A percentile compares a stretch with the other conserved stretches of the same genome.
Conservation (phyloP, 1,140 invertebrate species). For the Trachymyrmex cornetzi region DNA sequence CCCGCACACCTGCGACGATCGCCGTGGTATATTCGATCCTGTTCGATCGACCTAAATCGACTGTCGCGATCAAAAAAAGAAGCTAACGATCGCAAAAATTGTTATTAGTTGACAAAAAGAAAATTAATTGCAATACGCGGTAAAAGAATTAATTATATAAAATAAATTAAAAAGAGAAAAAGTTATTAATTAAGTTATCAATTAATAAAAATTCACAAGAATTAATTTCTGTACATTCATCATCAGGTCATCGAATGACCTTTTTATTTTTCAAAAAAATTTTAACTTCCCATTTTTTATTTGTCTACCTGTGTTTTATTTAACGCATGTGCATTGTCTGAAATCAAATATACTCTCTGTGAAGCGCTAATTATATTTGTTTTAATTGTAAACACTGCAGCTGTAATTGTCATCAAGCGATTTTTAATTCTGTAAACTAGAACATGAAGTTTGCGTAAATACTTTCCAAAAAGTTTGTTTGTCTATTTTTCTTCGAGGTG, state of each 20-base stretch:
- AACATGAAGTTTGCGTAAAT: neutral
- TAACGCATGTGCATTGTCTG: neutral
- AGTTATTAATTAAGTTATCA: neutral
- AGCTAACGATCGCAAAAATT: neutral
- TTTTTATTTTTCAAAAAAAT: neutral
- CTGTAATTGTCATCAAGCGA: neutral
- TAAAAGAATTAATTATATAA: neutral
- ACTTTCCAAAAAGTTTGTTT: neutral
- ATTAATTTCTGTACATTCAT: neutral
- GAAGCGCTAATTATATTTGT: neutral
- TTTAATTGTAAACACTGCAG: neutral
- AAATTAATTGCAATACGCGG: neutral
- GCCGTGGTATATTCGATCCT: constrained; percentile 12
- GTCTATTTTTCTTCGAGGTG: neutral
- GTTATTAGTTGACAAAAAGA: neutral
- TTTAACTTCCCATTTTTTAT: neutral
- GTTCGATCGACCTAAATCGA: constrained; percentile 38
- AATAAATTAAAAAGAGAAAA: neutral
- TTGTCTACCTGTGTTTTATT: neutral
- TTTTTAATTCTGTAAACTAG: neutral
- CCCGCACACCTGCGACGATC: constrained; percentile 42
- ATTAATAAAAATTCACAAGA: neutral
- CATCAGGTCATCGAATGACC: neutral
- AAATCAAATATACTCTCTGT: constrained; percentile 6
- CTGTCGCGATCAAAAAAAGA: neutral